Base-by-base conservation (phyloP, 2,888 invertebrate species). In the Luperina testacea region DNA sequence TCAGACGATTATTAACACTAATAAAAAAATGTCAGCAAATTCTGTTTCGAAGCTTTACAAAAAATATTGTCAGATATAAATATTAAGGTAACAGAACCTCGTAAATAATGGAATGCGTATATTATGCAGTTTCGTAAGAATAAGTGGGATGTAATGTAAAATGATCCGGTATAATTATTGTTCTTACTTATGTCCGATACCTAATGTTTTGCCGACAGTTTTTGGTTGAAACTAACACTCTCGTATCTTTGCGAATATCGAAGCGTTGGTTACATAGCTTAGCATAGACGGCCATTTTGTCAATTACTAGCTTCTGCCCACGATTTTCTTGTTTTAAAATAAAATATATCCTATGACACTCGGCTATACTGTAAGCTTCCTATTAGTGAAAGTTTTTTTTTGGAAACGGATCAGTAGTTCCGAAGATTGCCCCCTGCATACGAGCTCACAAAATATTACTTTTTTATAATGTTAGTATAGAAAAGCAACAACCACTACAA, bases 61-160 rank as follows among this genome's bases (percentile, higher is more conserved):
- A 64, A 73, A 77, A 42, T 59, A 74, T 57, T 51, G 20, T 69
- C 67, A 61, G 7, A 1, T 38, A 68, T 78, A 38, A 73, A 87
- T 83, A 75, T 77, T 9, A 38, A 76, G 76, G 57, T 32, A 24
- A 27, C 48, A 61, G 48, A 71, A 75, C 38, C 70, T 83, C 51
- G 53, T 80, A 48, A 78, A 75, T 81, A 87, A 73, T 73, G 67
- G 76, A 67, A 79, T 73, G 48, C 38, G 38, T 42, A 63, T 68
- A 71, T 68, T 76, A 73, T 73, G 17, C 51, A 42, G 67, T 76
- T 73, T n/a, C n/a, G n/a, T 71, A 51, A 78, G 57, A 72, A 70
- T 61, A 48, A 51, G 42, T 32, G 53, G 67, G 24, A 67, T 57
- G 45, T 73, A 71, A 73, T 84, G 84, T 77, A 77, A 84, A 69